These are phyloP conservation scores for Amazona guildingii DNA, from an alignment of 2,113 vertebrate genomes.

Conservation along the genomic window DNA sequence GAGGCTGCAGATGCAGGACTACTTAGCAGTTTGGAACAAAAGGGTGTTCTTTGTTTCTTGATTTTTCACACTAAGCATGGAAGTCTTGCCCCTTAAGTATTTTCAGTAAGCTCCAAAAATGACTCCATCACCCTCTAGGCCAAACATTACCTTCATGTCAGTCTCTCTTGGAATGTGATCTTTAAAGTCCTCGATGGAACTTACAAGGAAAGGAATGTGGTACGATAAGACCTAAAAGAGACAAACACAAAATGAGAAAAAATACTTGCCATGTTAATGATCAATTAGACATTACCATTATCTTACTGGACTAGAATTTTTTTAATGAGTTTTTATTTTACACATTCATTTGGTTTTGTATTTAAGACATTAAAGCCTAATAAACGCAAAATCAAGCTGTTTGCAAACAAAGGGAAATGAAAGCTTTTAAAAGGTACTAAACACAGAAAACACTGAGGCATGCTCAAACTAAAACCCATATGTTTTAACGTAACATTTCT, in stretches of 20 bases:
- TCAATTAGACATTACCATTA: background rate
- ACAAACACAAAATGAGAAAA: background rate
- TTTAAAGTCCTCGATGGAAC: constrained; percentile 98
- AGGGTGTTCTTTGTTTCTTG: background rate
- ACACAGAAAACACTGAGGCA: background rate
- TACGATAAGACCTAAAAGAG: constrained; percentile 91
- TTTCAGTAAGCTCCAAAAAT: background rate
- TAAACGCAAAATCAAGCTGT: background rate
- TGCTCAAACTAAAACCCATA: background rate
- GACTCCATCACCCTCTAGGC: background rate
- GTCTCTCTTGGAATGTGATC: constrained; percentile 99
- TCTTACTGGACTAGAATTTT: background rate
- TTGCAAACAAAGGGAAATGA: background rate
- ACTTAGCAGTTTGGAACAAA: background rate
- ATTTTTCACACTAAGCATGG: background rate
- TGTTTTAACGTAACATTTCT: background rate
- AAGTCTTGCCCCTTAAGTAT: background rate
- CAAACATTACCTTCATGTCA: constrained; percentile 93
- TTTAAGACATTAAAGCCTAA: background rate
- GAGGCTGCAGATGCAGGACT: background rate
- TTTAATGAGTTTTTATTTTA: background rate
- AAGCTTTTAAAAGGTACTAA: constrained; percentile 5
- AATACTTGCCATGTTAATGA: background rate
- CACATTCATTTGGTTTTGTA: background rate
- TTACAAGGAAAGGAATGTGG: constrained; percentile 99